These are phyloP conservation scores for Notodonta dromedarius DNA, from an alignment of 2,888 invertebrate species.

Conservation along the genomic window DNA sequence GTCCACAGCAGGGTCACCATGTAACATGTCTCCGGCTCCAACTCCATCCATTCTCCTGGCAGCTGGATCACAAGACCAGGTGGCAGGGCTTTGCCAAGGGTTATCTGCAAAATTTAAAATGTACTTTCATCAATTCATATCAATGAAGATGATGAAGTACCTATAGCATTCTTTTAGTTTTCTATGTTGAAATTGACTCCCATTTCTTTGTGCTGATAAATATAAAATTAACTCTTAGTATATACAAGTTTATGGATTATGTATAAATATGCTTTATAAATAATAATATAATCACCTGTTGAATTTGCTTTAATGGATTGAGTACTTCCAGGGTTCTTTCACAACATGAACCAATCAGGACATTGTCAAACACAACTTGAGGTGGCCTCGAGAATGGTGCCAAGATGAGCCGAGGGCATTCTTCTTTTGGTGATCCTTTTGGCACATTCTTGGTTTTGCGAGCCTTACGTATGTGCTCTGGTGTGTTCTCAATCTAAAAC, in stretches of 20 bases:
- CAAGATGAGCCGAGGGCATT: conserved; percentile 81
- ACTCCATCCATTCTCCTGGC: conserved; percentile 79
- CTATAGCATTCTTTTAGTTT: no score
- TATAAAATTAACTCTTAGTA: conserved; percentile 15
- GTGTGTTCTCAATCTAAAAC: conserved; percentile 78
- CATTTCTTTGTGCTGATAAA: no score
- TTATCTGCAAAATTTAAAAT: conserved; percentile 53
- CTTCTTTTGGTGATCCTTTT: conserved; percentile 66
- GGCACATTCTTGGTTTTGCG: conserved; percentile 60
- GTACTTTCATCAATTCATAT: no score
- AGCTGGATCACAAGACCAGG: conserved; percentile 84
- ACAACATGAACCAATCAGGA: conserved; percentile 82
- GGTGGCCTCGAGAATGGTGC: conserved; percentile 88
- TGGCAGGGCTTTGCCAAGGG: conserved; percentile 71
- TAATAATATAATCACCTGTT: conserved; percentile 57
- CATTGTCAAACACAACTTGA: conserved; percentile 87
- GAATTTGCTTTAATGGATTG: conserved; percentile 80
- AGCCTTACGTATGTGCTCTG: conserved; percentile 67
- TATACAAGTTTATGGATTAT: not conserved
- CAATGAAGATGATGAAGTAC: no score
- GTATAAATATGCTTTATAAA: not conserved
- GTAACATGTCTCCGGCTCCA: conserved; percentile 82
- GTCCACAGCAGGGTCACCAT: conserved; percentile 86
- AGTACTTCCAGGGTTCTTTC: conserved; percentile 81
- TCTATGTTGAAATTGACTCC: no score